phyloP scores from a whole-genome alignment of 2,888 invertebrate species.

The Germaria angustata region DNA sequence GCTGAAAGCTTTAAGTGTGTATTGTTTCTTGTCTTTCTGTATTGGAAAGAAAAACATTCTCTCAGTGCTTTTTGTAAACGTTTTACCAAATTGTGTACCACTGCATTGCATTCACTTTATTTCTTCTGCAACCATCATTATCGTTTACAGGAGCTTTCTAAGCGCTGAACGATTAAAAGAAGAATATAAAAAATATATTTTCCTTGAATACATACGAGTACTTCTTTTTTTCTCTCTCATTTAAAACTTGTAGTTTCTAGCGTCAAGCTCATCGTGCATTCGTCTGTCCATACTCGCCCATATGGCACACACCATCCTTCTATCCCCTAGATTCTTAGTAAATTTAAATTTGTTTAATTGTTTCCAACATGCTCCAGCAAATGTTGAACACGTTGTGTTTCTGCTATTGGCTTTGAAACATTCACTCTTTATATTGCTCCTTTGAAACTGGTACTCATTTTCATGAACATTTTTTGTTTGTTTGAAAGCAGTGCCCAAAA shows the following conservation, averaged over 20 bases:
- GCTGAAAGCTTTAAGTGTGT: no score
- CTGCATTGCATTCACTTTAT: constrained; percentile 19
- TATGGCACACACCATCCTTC: constrained; percentile 1
- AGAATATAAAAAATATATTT: not conserved
- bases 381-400: constrained; percentile 42
- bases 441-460: not conserved
- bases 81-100: not conserved
- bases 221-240: constrained; percentile 6
- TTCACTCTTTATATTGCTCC: constrained; percentile 11
- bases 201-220: no score
- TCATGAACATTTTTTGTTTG: constrained; percentile 1
- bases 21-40: no score
- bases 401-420: constrained; percentile 35
- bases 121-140: constrained; percentile 25
- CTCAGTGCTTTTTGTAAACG: constrained; percentile 18
- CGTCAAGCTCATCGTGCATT: constrained; percentile 20
- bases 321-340: not conserved
- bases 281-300: not conserved
- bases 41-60: not conserved
- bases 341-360: not conserved
- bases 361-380: constrained; percentile 10
- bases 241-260: constrained; percentile 27
- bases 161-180: constrained; percentile 24
- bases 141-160: constrained; percentile 28
- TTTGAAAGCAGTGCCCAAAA: constrained; percentile 26